These are phyloP conservation scores for Origma solitaria DNA, from an alignment of 2,113 vertebrate species.

Conservation along the genomic window DNA sequence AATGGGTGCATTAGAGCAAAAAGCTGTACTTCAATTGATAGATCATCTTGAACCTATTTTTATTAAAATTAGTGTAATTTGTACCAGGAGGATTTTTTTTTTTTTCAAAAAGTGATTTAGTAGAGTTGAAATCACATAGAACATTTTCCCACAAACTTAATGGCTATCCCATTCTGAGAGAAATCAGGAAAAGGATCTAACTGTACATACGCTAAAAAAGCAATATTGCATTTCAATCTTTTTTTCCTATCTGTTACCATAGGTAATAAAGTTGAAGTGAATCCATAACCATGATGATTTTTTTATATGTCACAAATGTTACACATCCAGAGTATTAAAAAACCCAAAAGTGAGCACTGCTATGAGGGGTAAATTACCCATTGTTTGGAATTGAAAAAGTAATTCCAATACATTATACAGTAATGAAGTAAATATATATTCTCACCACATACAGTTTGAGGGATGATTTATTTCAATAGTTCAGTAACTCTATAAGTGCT, in stretches of 20 bases:
- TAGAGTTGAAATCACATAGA: not conserved
- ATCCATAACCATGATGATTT: not conserved
- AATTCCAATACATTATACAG: not conserved
- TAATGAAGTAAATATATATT: not conserved
- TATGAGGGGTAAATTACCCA: not conserved
- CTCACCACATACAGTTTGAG: not conserved
- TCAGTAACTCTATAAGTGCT: not conserved
- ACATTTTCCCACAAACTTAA: not conserved
- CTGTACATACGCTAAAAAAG: not conserved
- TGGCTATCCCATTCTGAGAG: not conserved
- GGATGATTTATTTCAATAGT: conserved; percentile 5
- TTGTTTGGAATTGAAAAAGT: not conserved
- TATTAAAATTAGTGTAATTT: not conserved
- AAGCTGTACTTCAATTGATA: not conserved
- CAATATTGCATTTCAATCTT: not conserved
- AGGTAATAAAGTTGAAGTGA: not conserved
- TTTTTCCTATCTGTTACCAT: not conserved
- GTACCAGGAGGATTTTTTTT: not conserved
- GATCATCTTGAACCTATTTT: not conserved
- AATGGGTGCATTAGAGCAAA: not conserved
- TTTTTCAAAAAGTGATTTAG: not conserved
- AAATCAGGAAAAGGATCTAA: not conserved
- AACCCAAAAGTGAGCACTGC: not conserved
- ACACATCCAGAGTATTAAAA: not conserved
- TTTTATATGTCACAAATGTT: not conserved